Base-by-base conservation (phyloP, 2,113 vertebrate genomes). In the Papio anubis region DNA sequence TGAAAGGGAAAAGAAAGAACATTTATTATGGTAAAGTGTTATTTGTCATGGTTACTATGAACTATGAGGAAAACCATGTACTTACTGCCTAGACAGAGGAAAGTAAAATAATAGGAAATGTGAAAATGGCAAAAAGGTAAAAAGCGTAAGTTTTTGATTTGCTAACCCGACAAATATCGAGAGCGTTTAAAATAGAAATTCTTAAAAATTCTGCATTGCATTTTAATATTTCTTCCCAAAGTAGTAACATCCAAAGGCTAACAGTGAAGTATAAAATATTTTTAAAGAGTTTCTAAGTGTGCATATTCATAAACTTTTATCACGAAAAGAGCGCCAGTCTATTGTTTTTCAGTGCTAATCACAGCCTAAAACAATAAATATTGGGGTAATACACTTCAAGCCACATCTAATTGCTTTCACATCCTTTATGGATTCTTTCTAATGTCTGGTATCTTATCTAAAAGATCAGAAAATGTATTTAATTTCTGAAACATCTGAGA, bases 1-100 rank as follows among this genome's bases (percentile, higher is more conserved):
- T 99, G 98, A 96, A 96, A 98, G 40, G 68, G 83, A 85, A 50
- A 97, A 92, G 40, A 93, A 93, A 84, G 97, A 35, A 93, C 2
- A 93, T 3, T 12, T 81, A 95, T 97, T 75, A 97, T 35, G 40
- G 30, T 14, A 43, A 79, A 91, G 57, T 23, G 78, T 38, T 64
- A 66, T 16, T 75, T 82, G 50, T 61, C 88, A 78, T 20, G 88
- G 90, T 32, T 75, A 70, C 32, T 38, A 87, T 6, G 13, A 73
- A 66, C 40, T 57, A 80, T 17, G 68, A 72, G 30, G 72, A 93
- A 93, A 78, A 9, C 3, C n/a, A 93, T 6, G 12, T 59, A 93
- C 68, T 76, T 85, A 61, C 0, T 82, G 43, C 82, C 80, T 35
- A 88, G 57, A 55, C 27, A 90, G 20, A 92, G 25, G 38, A 94